These are phyloP conservation scores for Gobio occitaniae DNA, from an alignment of 2,797 vertebrate genomes.

Conservation along the genomic window DNA sequence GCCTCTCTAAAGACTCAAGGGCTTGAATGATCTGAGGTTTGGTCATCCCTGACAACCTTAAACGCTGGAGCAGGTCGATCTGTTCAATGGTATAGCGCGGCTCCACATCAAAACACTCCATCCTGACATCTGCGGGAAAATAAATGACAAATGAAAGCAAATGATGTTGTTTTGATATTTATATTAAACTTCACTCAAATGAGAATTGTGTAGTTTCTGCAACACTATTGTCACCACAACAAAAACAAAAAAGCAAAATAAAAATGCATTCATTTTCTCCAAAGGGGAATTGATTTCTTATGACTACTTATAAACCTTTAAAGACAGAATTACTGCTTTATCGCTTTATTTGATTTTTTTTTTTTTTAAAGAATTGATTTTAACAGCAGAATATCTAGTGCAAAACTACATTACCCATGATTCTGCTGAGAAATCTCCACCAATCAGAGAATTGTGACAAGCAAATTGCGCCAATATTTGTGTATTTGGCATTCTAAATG, in stretches of 20 bases:
- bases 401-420: background rate
- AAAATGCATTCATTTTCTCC: background rate
- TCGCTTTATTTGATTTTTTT: background rate
- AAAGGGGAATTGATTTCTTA: background rate
- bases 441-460: background rate
- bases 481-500: background rate
- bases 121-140: slow-evolving; percentile 74
- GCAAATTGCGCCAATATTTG: background rate
- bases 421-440: background rate
- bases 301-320: background rate
- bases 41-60: slow-evolving; percentile 83
- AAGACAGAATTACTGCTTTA: background rate
- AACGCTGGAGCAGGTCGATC: slow-evolving; percentile 85
- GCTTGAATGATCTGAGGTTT: slow-evolving; percentile 86
- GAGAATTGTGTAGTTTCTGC: background rate
- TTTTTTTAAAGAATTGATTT: background rate
- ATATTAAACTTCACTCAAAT: background rate
- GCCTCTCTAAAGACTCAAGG: slow-evolving; percentile 83
- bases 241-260: background rate
- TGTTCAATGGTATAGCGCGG: slow-evolving; percentile 87
- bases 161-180: background rate
- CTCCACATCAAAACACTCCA: slow-evolving; percentile 82
- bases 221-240: background rate
- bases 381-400: background rate
- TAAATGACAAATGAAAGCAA: background rate